Base-by-base conservation (phyloP, 2,888 invertebrate species). In the Ischnura elegans region DNA sequence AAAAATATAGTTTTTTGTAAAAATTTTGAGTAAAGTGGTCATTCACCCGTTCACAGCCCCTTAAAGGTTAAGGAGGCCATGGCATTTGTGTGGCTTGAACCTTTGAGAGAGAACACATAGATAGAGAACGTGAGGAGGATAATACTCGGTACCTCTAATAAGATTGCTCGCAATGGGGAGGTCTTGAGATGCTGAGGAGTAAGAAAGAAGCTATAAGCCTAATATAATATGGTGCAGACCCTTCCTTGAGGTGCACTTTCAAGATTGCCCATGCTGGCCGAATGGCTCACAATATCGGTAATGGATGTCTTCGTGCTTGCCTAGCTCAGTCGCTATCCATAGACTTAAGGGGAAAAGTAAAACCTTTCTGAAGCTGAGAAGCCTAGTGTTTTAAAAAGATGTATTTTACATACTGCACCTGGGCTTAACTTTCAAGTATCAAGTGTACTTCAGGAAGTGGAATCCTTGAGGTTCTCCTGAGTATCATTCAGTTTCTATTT, bases 241-340 rank as follows among this genome's bases (percentile, higher is more conserved):
- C 90, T 42, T 42, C 55, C 43, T 10, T 25, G 51, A 90, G 43
- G 90, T 90, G 66, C 90, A 90, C 61, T 90, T 90, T 90, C 90
- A 90, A 66, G 61, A 90, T 90, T 90, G 90, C 61, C 47, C 25
- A 19, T 42, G 61, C 90, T 21, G 43, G 43, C 61, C 42, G 90
- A 90, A 90, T 66, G 90, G 36, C 61, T 90, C 90, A 61, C 90
- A 90, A 90, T 90, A 90, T 90, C 61, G 90, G 61, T 90, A 90
- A 90, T 90, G 90, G 90, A 25, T 61, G n/a, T 55, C 25, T 61
- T n/a, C 42, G 21, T 76, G 36, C 61, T 61, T 61, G 16, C 61
- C 61, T 66, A n/a, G 43, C 90, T 43, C 55, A 66, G 90, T 25
- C 42, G 42, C 90, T 76, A 76, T 36, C 10, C 76, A 4, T 36